phyloP scores from a whole-genome alignment of 2,113 vertebrate species.

The Chloropsis cyanopogon region DNA sequence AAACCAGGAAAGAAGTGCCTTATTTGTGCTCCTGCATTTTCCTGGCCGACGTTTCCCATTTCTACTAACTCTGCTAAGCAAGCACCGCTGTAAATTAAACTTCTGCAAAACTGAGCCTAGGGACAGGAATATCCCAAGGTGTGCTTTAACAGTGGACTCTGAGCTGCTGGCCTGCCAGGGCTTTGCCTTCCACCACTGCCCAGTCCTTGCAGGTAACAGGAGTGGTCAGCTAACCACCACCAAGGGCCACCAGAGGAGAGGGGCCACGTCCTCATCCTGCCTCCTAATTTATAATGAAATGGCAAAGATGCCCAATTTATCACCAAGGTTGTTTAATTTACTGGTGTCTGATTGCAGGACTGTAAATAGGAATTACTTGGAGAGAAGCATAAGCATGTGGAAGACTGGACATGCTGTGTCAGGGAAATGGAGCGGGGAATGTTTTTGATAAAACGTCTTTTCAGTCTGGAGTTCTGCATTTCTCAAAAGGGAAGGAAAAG shows the following conservation, averaged over 20 bases:
- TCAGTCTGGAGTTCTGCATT: neutral
- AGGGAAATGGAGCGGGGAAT: neutral
- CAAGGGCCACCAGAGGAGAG: neutral
- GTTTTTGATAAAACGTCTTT: neutral
- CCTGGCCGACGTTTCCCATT: neutral
- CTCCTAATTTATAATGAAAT: neutral
- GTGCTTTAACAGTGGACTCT: fast-evolving
- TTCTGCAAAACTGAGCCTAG: neutral
- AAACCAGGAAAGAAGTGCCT: neutral
- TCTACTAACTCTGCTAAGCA: neutral
- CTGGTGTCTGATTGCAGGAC: neutral
- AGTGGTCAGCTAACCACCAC: neutral
- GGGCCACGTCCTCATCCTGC: fast-evolving
- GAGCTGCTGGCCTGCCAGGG: neutral
- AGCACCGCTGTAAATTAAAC: neutral
- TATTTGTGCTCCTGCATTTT: neutral
- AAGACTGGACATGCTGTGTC: fast-evolving
- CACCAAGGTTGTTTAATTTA: neutral
- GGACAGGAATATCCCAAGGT: neutral
- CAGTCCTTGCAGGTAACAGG: neutral
- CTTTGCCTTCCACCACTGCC: neutral
- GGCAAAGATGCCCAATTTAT: neutral
- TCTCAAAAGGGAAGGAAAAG: neutral
- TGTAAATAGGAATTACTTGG: neutral
- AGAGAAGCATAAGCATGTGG: fast-evolving